Percentiles rank a stretch among this genome's conserved stretches.
These are phyloP conservation scores for Apostichopus leukothele DNA, from an alignment of 53 echinoderm and acorn worm genomes.

Conservation along the genomic window DNA sequence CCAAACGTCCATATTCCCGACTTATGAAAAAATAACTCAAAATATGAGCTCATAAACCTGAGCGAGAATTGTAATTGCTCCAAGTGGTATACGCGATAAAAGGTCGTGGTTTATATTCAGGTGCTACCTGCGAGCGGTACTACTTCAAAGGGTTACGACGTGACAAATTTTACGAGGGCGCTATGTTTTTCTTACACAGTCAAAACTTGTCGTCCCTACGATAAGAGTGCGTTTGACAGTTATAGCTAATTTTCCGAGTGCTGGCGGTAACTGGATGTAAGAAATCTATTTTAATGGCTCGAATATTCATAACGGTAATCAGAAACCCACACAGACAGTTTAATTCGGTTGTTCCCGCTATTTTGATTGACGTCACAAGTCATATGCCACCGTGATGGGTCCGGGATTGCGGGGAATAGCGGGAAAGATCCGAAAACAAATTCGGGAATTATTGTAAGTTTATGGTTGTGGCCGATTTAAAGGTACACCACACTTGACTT, in stretches of 20 bases:
- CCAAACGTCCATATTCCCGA: slow-evolving; percentile 37
- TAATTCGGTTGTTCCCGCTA: slow-evolving; percentile 31
- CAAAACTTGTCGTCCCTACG: not conserved
- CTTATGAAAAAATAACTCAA: slow-evolving; percentile 40
- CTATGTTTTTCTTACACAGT: slow-evolving; percentile 28
- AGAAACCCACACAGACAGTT: slow-evolving; percentile 38
- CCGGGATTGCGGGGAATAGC: not conserved
- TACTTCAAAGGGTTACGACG: slow-evolving; percentile 22
- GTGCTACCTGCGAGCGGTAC: slow-evolving; percentile 24
- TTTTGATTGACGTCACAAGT: slow-evolving; percentile 31
- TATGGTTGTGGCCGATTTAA: slow-evolving; percentile 18
- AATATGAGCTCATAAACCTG: slow-evolving; percentile 29
- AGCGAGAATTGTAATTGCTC: slow-evolving; percentile 18
- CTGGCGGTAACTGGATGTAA: slow-evolving; percentile 16
- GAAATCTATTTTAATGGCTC: slow-evolving; percentile 29
- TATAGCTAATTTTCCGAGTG: slow-evolving; percentile 36
- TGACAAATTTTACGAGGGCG: slow-evolving; percentile 21
- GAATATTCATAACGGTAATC: slow-evolving; percentile 31
- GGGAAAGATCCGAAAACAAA: slow-evolving; percentile 26
- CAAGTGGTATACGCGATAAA: slow-evolving; percentile 28
- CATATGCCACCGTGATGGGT: slow-evolving; percentile 31
- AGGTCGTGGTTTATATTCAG: slow-evolving; percentile 19
- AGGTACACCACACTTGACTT: not conserved
- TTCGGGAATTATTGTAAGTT: slow-evolving; percentile 25
- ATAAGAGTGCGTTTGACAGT: slow-evolving; percentile 29